Evolutionary conservation across 2,888 invertebrate genomes (phyloP).

Genomic region (Lordiphosa fenestrarum): DNA sequence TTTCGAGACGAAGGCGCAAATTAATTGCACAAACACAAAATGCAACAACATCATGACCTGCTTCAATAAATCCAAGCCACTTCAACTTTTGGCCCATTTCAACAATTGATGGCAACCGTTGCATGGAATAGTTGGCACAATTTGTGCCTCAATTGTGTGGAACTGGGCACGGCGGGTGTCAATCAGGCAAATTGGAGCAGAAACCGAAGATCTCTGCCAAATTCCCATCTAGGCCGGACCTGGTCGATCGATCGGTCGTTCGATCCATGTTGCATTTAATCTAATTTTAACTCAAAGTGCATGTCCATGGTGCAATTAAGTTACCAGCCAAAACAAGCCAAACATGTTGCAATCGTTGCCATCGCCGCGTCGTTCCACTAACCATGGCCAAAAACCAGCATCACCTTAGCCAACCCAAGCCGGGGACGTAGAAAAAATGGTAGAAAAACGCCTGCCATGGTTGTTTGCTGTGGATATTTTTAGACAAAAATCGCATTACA

Average conservation of each 20-base stretch:
- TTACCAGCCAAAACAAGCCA: conserved; percentile 36
- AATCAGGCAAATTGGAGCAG: conserved; percentile 47
- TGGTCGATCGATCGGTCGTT: conserved; percentile 3
- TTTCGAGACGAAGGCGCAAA: conserved; percentile 29
- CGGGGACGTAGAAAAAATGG: conserved; percentile 54
- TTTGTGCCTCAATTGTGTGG: conserved; percentile 36
- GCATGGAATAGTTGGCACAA: conserved; percentile 45
- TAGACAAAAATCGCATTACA: conserved; percentile 60
- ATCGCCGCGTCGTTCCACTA: conserved; percentile 44
- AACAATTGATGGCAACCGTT: conserved; percentile 43
- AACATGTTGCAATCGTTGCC: conserved; percentile 9
- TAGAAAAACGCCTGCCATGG: conserved; percentile 38
- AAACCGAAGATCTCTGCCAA: conserved; percentile 5
- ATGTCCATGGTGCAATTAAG: conserved; percentile 56
- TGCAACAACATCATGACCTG: conserved; percentile 56
- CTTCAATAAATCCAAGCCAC: conserved; percentile 49
- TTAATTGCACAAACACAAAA: conserved; percentile 48
- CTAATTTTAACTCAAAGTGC: conserved; percentile 69
- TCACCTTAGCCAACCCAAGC: conserved; percentile 14
- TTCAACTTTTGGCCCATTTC: conserved; percentile 16
- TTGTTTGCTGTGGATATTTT: conserved; percentile 50
- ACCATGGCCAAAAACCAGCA: conserved; percentile 65
- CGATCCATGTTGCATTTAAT: conserved; percentile 48
- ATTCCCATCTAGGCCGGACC: conserved; percentile 5
- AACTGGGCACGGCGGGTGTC: conserved; percentile 55